Base-by-base conservation (phyloP, 2,797 vertebrate species). In the Capromys pilorides region DNA sequence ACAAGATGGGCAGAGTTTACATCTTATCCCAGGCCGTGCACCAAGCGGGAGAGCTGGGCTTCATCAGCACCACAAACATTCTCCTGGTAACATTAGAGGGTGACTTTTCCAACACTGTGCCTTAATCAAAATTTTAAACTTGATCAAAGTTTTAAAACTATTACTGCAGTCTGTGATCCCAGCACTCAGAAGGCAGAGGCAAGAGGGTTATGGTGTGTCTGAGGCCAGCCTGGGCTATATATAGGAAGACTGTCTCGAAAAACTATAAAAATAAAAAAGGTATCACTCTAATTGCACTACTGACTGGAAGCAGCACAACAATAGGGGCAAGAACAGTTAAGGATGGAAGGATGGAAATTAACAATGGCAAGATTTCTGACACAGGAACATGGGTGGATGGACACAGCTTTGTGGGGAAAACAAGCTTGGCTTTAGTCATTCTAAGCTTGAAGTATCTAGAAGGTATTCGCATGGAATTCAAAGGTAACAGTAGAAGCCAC, bases 291-390 rank as follows among this genome's bases (percentile, higher is more conserved):
- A 85, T 14, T 92, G 75, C 21, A 77, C 13, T 49, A 26, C 7
- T 21, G 36, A 64, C 0, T 51, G 21, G 45, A 83, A 81, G 61
- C 21, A 67, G 69, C 67, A 57, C n/a, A 64, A 64, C 62, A 73
- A 8, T 28, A 57, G 71, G 64, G 36, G 51, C 8, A 62, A 78
- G 39, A 64, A 11, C 67, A 82, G 64, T 61, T 61, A 73, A 51
- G 16, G 33, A 33, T 5, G 59, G 31, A 87, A 3, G 84, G 28
- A 24, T 33, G 86, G 31, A 71, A 78, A 83, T 79, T 36, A 62
- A 67, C 66, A 26, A 57, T 21, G n/a, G 66, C 33, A 79, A 71
- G 71, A 93, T 90, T 93, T 93, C 79, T 84, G 28, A 90, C 19
- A 36, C 45, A 66, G 71, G n/a, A 51, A 89, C 51, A 51, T 41